Percentiles rank a stretch among this genome's conserved stretches.
phyloP scores from a whole-genome alignment of 2,113 vertebrate species.

The Recurvirostra avosetta region DNA sequence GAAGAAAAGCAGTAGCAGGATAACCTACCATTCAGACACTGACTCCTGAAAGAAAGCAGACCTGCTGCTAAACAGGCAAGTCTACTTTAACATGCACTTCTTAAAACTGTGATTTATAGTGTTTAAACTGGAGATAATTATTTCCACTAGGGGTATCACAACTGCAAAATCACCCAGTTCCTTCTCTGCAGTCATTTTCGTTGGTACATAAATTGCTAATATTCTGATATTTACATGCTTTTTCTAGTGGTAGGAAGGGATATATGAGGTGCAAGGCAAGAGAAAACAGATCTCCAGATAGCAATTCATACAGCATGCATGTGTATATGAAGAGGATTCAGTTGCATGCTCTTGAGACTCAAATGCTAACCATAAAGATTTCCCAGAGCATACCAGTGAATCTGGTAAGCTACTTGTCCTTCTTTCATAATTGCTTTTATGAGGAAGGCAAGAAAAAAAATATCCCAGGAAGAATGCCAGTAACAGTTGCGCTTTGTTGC shows the following conservation, averaged over 20 bases:
- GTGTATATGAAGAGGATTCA: not conserved
- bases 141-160: conserved; percentile 20
- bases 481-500: not conserved
- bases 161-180: not conserved
- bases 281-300: not conserved
- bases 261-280: not conserved
- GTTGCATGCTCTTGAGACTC: not conserved
- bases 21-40: not conserved
- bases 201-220: not conserved
- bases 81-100: not conserved
- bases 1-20: conserved; percentile 48
- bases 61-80: not conserved
- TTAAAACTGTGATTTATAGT: conserved; percentile 39
- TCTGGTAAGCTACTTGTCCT: not conserved
- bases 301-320: not conserved
- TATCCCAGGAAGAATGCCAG: not conserved
- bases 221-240: not conserved
- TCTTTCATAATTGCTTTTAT: not conserved
- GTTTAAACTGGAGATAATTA: conserved; percentile 40
- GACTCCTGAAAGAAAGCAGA: conserved; percentile 34
- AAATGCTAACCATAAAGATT: not conserved
- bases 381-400: not conserved
- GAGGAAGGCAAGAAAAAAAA: not conserved
- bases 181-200: not conserved
- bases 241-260: not conserved